Evolutionary conservation across 2,113 vertebrate genomes (phyloP).

Genomic region (human (Homo sapiens)): DNA sequence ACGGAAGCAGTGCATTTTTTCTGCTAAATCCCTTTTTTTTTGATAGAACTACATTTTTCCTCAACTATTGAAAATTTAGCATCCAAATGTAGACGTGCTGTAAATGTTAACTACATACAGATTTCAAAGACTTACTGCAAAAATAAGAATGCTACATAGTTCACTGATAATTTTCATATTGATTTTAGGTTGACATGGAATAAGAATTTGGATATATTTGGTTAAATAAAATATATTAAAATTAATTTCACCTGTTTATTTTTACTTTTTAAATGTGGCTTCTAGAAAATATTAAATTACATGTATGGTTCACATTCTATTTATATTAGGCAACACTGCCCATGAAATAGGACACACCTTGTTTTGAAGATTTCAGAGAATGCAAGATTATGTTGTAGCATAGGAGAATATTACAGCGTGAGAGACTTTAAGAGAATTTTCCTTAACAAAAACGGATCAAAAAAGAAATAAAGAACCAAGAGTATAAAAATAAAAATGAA

Average conservation of each 20-base stretch:
- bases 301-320: background rate
- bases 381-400: background rate
- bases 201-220: background rate
- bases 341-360: background rate
- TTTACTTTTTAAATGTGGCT: background rate
- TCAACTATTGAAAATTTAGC: background rate
- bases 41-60: background rate
- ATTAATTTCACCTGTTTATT: background rate
- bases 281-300: background rate
- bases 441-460: background rate
- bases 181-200: background rate
- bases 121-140: background rate
- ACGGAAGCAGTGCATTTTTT: background rate
- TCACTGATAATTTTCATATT: background rate
- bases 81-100: background rate
- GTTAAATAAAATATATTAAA: background rate
- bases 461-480: background rate
- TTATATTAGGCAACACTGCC: background rate
- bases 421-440: background rate
- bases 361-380: background rate
- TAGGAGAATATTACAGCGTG: background rate
- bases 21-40: background rate
- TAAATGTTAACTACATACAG: background rate
- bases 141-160: background rate
- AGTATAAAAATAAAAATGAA: slow-evolving; percentile 51